These are phyloP conservation scores for Leuciscus waleckii DNA, from an alignment of 2,797 vertebrate species.

Conservation along the genomic window DNA sequence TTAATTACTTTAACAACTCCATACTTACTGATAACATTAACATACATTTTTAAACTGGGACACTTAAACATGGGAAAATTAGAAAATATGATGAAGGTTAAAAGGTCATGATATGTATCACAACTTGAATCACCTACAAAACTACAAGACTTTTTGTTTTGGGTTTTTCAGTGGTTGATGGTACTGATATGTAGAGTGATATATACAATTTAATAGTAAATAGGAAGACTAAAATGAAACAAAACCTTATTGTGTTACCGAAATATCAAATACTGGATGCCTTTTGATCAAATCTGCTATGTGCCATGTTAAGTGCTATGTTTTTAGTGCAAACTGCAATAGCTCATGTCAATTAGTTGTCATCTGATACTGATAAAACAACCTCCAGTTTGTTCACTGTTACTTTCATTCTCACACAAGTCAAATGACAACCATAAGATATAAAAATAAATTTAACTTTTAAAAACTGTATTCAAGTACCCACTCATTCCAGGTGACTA, in stretches of 20 bases:
- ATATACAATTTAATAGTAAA: background rate
- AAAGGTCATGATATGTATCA: background rate
- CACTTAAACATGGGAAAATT: background rate
- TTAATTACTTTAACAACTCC: conserved; percentile 4
- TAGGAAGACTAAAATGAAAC: background rate
- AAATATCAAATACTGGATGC: background rate
- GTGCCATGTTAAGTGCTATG: background rate
- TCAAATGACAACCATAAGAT: conserved; percentile 26
- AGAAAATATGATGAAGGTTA: background rate
- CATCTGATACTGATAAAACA: background rate
- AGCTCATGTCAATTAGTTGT: background rate
- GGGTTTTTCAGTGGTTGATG: too few relatives aligned
- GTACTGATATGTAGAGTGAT: too few relatives aligned
- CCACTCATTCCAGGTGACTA: conserved; percentile 60
- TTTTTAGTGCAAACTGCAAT: background rate
- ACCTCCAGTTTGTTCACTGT: background rate
- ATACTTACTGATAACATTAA: background rate
- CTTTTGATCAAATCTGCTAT: background rate
- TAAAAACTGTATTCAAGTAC: conserved; percentile 58
- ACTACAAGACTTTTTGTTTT: background rate
- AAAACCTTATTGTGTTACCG: too few relatives aligned
- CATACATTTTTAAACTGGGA: background rate
- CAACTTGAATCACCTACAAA: background rate
- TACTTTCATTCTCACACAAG: conserved; percentile 35
- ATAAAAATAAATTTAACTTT: conserved; percentile 48